Percentiles rank a stretch among this genome's conserved stretches.
Evolutionary conservation across 23 tunicate genomes (phyloP).

Genomic region (Halocynthia roretzi): DNA sequence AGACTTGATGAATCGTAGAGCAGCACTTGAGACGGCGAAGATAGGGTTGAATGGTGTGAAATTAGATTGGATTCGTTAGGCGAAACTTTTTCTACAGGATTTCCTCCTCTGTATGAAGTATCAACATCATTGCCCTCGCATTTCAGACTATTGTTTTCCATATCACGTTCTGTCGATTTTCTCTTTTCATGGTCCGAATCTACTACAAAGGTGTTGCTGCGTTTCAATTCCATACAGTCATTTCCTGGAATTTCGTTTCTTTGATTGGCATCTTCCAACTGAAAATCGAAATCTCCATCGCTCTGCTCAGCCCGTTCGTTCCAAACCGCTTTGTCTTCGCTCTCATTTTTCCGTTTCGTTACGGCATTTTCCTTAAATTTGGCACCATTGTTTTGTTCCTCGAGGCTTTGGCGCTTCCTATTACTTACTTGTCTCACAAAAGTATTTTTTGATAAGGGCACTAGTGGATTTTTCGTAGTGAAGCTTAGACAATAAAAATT

Average conservation of each 20-base stretch:
- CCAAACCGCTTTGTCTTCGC: not conserved
- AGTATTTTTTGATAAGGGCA: conserved; percentile 60
- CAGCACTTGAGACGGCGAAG: conserved; percentile 21
- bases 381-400: not conserved
- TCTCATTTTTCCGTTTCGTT: not conserved
- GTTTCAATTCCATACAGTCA: not conserved
- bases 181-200: not conserved
- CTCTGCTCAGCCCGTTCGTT: not conserved
- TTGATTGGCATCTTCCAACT: not conserved
- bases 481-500: conserved; percentile 77
- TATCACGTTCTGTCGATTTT: not conserved
- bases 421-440: conserved; percentile 41
- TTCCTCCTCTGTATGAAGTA: not conserved
- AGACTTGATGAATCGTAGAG: conserved; percentile 79
- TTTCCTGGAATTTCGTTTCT: not conserved
- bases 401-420: conserved; percentile 13
- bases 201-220: not conserved
- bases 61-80: no score
- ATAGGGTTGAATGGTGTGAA: not conserved
- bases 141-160: not conserved
- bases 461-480: conserved; percentile 57
- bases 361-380: not conserved
- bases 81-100: not conserved
- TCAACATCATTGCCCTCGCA: not conserved
- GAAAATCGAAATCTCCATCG: not conserved